Evolutionary conservation across 2,113 vertebrate genomes (phyloP).

Genomic region (Climacteris rufus): DNA sequence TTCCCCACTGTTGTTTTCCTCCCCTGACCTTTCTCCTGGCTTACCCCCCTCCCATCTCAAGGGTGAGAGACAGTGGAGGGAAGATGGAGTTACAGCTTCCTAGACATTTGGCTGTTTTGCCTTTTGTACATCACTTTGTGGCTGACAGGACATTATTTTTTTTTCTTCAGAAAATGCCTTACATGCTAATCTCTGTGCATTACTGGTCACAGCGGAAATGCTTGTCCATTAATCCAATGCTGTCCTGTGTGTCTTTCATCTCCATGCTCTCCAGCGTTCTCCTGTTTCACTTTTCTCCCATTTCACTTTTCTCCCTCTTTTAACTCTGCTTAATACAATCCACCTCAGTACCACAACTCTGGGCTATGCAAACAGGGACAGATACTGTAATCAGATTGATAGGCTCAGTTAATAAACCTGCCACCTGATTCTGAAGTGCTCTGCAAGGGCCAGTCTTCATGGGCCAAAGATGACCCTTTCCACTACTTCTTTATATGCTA

Average conservation of each 20-base stretch:
- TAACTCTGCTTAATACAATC: not conserved
- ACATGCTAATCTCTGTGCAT: conserved; percentile 35
- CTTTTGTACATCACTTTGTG: conserved; percentile 32
- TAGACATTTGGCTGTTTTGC: not conserved
- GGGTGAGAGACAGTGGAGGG: not conserved
- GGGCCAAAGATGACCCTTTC: not conserved
- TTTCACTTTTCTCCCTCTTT: conserved; percentile 36
- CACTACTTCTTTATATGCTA: not conserved
- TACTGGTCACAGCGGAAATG: conserved; percentile 51
- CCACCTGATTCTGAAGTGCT: not conserved
- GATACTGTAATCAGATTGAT: not conserved
- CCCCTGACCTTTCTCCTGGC: not conserved
- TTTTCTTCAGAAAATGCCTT: conserved; percentile 11
- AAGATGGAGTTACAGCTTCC: conserved; percentile 50
- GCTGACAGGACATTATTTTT: not conserved
- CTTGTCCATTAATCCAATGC: conserved; percentile 36
- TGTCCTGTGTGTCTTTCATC: conserved; percentile 60
- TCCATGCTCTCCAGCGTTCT: not conserved
- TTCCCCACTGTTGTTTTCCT: not conserved
- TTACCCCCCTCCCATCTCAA: not conserved
- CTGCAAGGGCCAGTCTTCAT: not conserved
- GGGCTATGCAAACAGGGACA: not conserved
- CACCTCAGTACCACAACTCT: not conserved
- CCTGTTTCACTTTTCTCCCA: conserved; percentile 36
- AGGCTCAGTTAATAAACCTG: not conserved